A percentile compares a stretch with the other conserved stretches of the same genome.
Evolutionary conservation across 2,888 invertebrate species (phyloP).

Genomic region (Xylota sylvarum): DNA sequence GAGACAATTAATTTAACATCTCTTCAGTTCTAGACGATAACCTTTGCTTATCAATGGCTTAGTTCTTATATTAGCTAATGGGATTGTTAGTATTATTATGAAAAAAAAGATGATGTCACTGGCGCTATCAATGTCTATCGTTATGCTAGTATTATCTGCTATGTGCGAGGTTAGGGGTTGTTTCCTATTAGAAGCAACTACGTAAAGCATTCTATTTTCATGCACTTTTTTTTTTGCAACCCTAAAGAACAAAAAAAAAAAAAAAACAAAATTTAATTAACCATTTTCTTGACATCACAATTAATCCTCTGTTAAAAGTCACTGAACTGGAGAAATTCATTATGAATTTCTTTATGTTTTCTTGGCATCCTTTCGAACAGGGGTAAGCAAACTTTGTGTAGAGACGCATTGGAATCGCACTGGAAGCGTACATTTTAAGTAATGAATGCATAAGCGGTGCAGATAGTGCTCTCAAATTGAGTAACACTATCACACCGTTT

Average conservation of each 20-base stretch:
- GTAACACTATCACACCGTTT: too few species aligned
- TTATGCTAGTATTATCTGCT: neutral
- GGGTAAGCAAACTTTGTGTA: neutral
- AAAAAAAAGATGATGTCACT: neutral
- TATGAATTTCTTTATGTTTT: neutral
- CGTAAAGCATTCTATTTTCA: neutral
- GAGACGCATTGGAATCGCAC: neutral
- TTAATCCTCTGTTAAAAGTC: conserved; percentile 10
- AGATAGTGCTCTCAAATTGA: too few species aligned
- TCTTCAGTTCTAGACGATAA: neutral
- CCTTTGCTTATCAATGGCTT: neutral
- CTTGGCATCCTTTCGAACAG: neutral
- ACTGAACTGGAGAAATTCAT: conserved; percentile 7
- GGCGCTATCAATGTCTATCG: neutral
- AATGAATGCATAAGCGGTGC: too few species aligned
- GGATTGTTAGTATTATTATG: neutral
- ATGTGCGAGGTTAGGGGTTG: neutral
- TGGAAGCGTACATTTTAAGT: too few species aligned
- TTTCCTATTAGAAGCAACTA: neutral
- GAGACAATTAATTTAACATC: neutral
- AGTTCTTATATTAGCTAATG: neutral
- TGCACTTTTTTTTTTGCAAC: neutral
- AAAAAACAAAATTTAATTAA: neutral
- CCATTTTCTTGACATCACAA: conserved; percentile 9
- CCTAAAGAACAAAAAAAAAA: neutral